Evolutionary conservation across 2,888 invertebrate genomes (phyloP).

Genomic region (Atethmia centrago): DNA sequence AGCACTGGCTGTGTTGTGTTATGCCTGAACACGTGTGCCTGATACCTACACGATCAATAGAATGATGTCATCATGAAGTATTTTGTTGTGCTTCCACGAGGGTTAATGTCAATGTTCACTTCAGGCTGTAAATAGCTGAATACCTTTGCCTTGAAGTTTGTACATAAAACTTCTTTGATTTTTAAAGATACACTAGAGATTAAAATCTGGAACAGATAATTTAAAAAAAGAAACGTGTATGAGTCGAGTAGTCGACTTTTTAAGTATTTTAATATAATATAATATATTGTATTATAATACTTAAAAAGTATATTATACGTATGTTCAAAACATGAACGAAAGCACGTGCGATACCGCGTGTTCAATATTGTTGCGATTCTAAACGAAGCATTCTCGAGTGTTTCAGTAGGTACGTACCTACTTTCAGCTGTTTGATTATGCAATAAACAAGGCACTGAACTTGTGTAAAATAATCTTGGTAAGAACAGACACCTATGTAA

Average conservation of each 20-base stretch:
- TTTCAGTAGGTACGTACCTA: neutral
- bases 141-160: constrained; percentile 19
- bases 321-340: constrained; percentile 26
- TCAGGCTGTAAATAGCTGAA: constrained; percentile 25
- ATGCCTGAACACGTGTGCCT: constrained; percentile 44
- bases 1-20: constrained; percentile 19
- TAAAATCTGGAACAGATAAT: constrained; percentile 14
- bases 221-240: neutral
- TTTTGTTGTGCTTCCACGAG: constrained; percentile 36
- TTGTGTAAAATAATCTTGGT: neutral
- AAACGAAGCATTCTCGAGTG: constrained; percentile 22
- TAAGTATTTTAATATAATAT: neutral
- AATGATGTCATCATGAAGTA: constrained; percentile 57
- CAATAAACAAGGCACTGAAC: neutral
- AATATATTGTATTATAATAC: too few relatives aligned
- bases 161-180: neutral
- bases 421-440: constrained; percentile 5
- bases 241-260: neutral
- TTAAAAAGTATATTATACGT: too few relatives aligned
- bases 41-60: constrained; percentile 57
- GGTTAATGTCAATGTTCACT: constrained; percentile 43
- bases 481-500: neutral
- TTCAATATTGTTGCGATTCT: constrained; percentile 11
- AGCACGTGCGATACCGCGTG: constrained; percentile 48
- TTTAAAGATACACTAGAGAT: constrained; percentile 11